phyloP scores from a whole-genome alignment of 2,113 vertebrate species.

The Thymallus thymallus region DNA sequence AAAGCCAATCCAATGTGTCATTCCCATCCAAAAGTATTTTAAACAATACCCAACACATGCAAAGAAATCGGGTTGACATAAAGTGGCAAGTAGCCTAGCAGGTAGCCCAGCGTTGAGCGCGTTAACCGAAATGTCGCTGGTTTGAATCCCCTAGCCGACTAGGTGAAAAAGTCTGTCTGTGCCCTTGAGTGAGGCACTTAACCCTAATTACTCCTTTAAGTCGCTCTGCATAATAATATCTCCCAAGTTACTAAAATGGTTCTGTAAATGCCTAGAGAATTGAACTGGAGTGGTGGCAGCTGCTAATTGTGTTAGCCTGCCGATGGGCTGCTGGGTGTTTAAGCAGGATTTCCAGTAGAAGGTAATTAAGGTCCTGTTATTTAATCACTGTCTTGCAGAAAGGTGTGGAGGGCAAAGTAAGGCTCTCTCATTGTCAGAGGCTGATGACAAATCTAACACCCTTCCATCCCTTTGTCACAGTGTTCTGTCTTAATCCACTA shows the following conservation, averaged over 20 bases:
- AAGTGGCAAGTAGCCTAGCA: too few relatives aligned
- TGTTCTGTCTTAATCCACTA: conserved; percentile 36
- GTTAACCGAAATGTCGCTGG: too few relatives aligned
- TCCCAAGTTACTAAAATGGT: neutral
- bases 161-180: too few relatives aligned
- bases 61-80: neutral
- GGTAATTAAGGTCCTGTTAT: conserved; percentile 47
- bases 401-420: conserved; percentile 37
- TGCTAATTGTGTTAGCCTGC: conserved; percentile 21
- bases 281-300: neutral
- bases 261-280: neutral
- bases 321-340: conserved; percentile 46
- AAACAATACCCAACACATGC: neutral
- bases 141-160: too few relatives aligned
- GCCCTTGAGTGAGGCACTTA: too few relatives aligned
- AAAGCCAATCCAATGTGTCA: neutral
- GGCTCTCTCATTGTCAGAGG: conserved; percentile 26
- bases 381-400: conserved; percentile 51
- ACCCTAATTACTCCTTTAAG: too few relatives aligned
- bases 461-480: neutral
- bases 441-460: conserved; percentile 34
- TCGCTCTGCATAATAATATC: too few relatives aligned
- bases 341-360: conserved; percentile 42
- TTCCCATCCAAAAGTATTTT: neutral
- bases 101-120: too few relatives aligned